Evolutionary conservation across 2,888 invertebrate species (phyloP), one percentile per base, ranked within the genome.

Genomic region (Epinotia nisella): DNA sequence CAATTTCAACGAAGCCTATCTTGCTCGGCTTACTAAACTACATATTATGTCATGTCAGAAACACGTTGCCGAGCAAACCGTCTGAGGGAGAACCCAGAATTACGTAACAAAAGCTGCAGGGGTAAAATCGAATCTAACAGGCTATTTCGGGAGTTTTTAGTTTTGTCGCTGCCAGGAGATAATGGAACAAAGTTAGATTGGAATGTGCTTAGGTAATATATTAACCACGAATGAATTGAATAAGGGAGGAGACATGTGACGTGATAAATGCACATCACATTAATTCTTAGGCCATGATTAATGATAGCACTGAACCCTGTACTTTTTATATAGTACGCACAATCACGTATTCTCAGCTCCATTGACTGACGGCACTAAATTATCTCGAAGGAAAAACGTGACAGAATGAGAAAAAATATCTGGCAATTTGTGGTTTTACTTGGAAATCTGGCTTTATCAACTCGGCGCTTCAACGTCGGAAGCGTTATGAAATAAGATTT

Each of bases 321-420:
- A 39, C 68, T 73, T 68, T 69, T 69, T 73, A 64, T 73, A 64
- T 64, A 64, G 21, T 29, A 17, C 62, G 56, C 19, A 68, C 61
- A 66, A 71, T 68, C 72, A 64, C 68, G 56, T 35, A 56, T 64
- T 13, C 53, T 39, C 45, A 67, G 61, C 19, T 24, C 49, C 58
- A 68, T 68, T 73, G 73, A 73, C 58, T 73, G 68, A 64, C 62
- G 41, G 49, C 21, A 67, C 67, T 73, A 53, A 69, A 69, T 73
- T 64, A 69, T 69, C 68, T 68, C 19, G 15, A 24, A 39, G 58
- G 24, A 71, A 66, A 71, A 61, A 49, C 56, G 72, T 19, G 61
- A 49, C 49, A 68, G 61, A 69, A 59, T 64, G 64, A 7, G 19
- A 19, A 19, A 24, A 68, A 72, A 73, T 64, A 64, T 51, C 39